Percentiles rank a stretch among this genome's conserved stretches.
Evolutionary conservation across 2,888 invertebrate genomes (phyloP).

Genomic region (Heliconius sara): DNA sequence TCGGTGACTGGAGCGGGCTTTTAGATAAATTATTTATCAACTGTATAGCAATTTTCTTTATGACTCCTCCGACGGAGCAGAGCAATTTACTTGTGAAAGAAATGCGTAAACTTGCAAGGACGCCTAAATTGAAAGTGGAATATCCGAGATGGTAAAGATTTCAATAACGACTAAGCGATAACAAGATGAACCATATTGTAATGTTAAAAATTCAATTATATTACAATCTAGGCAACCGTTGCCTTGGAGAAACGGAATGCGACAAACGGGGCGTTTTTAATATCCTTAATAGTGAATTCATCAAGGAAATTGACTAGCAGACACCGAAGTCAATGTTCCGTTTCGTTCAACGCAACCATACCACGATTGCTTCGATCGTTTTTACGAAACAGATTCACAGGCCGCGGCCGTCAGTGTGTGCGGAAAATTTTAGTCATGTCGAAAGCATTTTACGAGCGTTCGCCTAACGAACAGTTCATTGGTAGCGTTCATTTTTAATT

Average conservation of each 20-base stretch:
- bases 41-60: slow-evolving; percentile 85
- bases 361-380: slow-evolving; percentile 35
- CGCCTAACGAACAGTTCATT: slow-evolving; percentile 47
- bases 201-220: neutral
- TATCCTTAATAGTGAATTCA: slow-evolving; percentile 81
- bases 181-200: slow-evolving; percentile 70
- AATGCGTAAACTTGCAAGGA: slow-evolving; percentile 83
- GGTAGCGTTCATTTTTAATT: slow-evolving; percentile 55
- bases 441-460: slow-evolving; percentile 34
- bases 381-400: slow-evolving; percentile 35
- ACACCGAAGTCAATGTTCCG: slow-evolving; percentile 63
- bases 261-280: slow-evolving; percentile 61
- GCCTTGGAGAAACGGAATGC: neutral
- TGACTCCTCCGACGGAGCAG: slow-evolving; percentile 83
- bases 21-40: slow-evolving; percentile 85
- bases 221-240: neutral
- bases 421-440: slow-evolving; percentile 32
- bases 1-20: slow-evolving; percentile 83
- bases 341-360: slow-evolving; percentile 42
- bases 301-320: slow-evolving; percentile 80
- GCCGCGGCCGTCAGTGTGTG: slow-evolving; percentile 10
- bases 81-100: slow-evolving; percentile 83
- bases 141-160: slow-evolving; percentile 75
- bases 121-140: slow-evolving; percentile 78
- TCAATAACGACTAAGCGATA: slow-evolving; percentile 61